A percentile compares a stretch with the other conserved stretches of the same genome.
Conservation (phyloP, 2,888 invertebrate genomes). For the Scaptomyza reducta region DNA sequence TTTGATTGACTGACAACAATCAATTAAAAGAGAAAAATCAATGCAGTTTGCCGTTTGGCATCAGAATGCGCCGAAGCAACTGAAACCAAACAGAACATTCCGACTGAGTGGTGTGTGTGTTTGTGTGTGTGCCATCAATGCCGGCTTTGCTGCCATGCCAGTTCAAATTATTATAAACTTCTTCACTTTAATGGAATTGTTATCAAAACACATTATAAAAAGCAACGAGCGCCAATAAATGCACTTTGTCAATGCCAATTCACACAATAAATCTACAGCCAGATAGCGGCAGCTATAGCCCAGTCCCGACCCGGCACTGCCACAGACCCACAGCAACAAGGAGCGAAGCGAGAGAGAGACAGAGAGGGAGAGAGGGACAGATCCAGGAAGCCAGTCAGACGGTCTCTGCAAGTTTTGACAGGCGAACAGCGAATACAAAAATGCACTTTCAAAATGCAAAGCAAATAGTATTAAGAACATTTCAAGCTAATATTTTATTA, state of each 20-base stretch:
- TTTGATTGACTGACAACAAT: conserved; percentile 79
- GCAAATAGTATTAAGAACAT: too few species aligned
- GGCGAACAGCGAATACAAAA: conserved; percentile 30
- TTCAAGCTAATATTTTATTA: too few species aligned
- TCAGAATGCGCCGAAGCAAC: conserved; percentile 55
- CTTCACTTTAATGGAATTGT: conserved; percentile 82
- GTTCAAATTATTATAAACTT: conserved; percentile 80
- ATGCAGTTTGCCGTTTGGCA: conserved; percentile 61
- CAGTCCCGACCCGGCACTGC: conserved; percentile 16
- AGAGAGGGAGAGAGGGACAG: conserved; percentile 34
- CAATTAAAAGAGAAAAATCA: conserved; percentile 72
- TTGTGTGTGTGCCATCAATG: background rate
- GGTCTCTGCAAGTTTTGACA: conserved; percentile 44
- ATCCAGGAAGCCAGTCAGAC: conserved; percentile 63
- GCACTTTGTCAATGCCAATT: conserved; percentile 83
- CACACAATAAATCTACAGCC: conserved; percentile 82
- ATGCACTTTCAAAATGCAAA: conserved; percentile 24
- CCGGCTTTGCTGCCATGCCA: conserved; percentile 38
- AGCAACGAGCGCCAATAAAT: conserved; percentile 75
- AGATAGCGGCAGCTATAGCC: conserved; percentile 71
- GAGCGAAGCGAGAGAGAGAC: conserved; percentile 8
- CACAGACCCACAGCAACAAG: background rate
- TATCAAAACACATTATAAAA: conserved; percentile 79
- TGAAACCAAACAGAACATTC: conserved; percentile 30
- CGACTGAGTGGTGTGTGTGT: background rate